A percentile compares a stretch with the other conserved stretches of the same genome.
Evolutionary conservation across 2,797 vertebrate genomes (phyloP).

Genomic region (Fundulus diaphanus): DNA sequence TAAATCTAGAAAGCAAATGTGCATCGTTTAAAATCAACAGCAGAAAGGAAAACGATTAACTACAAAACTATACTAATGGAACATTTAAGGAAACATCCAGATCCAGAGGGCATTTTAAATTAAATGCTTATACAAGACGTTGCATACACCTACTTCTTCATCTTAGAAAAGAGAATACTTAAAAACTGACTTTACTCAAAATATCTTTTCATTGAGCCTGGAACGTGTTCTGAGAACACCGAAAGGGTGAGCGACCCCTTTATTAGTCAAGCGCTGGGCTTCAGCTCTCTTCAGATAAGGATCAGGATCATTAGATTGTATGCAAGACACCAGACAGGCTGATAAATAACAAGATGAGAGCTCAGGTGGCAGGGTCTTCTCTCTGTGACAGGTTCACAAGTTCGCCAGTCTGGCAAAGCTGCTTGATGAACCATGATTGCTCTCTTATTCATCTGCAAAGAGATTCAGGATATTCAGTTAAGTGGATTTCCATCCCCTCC

Average conservation of each 20-base stretch:
- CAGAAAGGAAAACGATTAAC: neutral
- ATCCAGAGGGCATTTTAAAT: neutral
- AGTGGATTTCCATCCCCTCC: neutral
- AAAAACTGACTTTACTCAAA: constrained; percentile 1
- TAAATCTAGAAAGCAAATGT: neutral
- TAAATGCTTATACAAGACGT: neutral
- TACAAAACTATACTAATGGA: neutral
- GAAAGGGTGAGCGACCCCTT: constrained; percentile 39
- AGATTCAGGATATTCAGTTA: neutral
- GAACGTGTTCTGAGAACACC: constrained; percentile 11
- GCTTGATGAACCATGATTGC: neutral
- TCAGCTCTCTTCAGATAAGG: constrained; percentile 28
- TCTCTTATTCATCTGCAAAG: constrained; percentile 7
- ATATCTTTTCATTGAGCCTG: neutral
- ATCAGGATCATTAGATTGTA: constrained; percentile 31
- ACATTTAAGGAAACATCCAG: neutral
- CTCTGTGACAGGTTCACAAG: constrained; percentile 27
- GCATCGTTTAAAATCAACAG: neutral
- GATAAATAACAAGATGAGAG: constrained; percentile 63
- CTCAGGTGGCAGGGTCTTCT: constrained; percentile 27
- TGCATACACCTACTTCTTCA: neutral
- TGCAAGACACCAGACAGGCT: constrained; percentile 49
- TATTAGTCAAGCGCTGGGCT: constrained; percentile 20
- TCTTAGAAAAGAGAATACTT: neutral
- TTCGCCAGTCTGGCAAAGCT: neutral